A percentile compares a stretch with the other conserved stretches of the same genome.
phyloP scores from a whole-genome alignment of 2,113 vertebrate species.

The Pavo muticus region DNA sequence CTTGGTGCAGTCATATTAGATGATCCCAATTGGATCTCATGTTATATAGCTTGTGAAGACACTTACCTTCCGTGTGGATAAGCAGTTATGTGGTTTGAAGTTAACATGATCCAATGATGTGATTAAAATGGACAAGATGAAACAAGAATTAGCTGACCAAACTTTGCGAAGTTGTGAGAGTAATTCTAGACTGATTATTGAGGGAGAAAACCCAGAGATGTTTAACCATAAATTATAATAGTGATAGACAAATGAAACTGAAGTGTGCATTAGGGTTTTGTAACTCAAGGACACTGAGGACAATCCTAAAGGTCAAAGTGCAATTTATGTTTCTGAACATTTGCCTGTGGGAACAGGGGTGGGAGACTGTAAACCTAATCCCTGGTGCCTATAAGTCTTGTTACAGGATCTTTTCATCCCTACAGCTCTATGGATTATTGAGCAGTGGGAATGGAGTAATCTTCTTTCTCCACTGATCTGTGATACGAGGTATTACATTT shows the following conservation, averaged over 20 bases:
- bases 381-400: neutral
- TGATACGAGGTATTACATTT: neutral
- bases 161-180: neutral
- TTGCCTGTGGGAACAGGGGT: neutral
- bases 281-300: neutral
- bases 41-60: neutral
- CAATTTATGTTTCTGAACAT: neutral
- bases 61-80: neutral
- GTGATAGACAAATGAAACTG: neutral
- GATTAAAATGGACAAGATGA: neutral
- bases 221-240: neutral
- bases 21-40: rapidly evolving
- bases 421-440: neutral
- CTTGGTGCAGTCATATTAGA: neutral
- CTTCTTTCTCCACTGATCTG: neutral
- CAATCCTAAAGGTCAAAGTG: neutral
- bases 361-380: neutral
- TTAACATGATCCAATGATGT: neutral
- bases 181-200: neutral
- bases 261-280: neutral
- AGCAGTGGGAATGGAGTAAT: neutral
- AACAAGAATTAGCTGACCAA: neutral
- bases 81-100: neutral
- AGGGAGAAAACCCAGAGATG: neutral
- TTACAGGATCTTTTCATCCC: neutral